Evolutionary conservation across 92 coral and sea anemone species (phyloP).

Genomic region (Palythoa heliodiscus): DNA sequence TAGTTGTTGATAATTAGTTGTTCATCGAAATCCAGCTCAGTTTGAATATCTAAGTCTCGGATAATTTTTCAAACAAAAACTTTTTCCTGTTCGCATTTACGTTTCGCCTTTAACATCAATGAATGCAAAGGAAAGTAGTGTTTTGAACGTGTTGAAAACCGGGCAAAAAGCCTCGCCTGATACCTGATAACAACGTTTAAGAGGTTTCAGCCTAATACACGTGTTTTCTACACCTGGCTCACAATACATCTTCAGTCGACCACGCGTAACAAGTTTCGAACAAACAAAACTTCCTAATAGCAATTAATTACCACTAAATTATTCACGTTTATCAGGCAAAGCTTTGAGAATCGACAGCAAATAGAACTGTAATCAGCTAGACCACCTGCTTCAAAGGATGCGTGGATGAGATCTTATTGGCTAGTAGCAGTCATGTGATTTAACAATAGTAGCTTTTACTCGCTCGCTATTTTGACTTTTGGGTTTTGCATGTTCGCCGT

Average conservation of each 20-base stretch:
- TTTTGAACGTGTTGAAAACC: conserved; percentile 9
- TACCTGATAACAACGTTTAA: conserved; percentile 31
- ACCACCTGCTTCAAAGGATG: conserved; percentile 79
- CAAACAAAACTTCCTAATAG: conserved; percentile 81
- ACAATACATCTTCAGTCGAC: conserved; percentile 72
- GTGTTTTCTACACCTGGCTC: conserved; percentile 83
- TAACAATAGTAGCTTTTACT: conserved; percentile 62
- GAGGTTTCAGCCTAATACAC: conserved; percentile 58
- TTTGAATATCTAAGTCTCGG: neutral
- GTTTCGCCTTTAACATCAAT: neutral
- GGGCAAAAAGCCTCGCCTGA: conserved; percentile 1
- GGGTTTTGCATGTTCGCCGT: conserved; percentile 88
- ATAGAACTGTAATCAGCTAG: conserved; percentile 56
- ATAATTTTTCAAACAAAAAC: neutral
- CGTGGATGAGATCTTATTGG: conserved; percentile 62
- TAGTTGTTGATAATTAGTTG: neutral
- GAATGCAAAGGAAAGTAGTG: neutral
- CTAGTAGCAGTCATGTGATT: conserved; percentile 66
- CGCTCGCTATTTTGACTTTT: conserved; percentile 77
- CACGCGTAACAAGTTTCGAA: conserved; percentile 84
- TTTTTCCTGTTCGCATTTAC: neutral
- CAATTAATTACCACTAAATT: conserved; percentile 82
- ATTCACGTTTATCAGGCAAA: conserved; percentile 71
- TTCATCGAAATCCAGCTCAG: neutral
- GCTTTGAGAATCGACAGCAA: conserved; percentile 65